A percentile compares a stretch with the other conserved stretches of the same genome.
These are phyloP conservation scores for Phrynocephalus forsythii DNA, from an alignment of 2,797 vertebrate species.

Conservation along the genomic window DNA sequence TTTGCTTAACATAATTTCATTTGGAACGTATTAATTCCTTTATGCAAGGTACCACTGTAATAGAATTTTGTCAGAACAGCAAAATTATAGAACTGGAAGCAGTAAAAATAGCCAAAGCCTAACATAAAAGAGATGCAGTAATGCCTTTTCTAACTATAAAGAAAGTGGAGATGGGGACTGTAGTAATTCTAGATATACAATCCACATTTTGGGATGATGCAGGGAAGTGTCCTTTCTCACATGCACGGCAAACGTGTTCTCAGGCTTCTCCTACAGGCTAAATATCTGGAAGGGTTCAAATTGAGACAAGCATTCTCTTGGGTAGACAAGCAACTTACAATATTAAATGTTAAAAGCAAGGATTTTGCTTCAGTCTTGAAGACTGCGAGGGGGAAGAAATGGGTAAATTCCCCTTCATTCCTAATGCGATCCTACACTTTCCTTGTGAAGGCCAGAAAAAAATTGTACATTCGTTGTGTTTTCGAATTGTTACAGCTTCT, in stretches of 20 bases:
- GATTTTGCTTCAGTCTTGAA: not conserved
- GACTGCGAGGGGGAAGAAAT: not conserved
- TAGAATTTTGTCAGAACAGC: not conserved
- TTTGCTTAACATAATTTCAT: too few relatives aligned
- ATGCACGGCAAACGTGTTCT: not conserved
- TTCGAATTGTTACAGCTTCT: not conserved
- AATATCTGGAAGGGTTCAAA: not conserved
- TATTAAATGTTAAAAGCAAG: not conserved
- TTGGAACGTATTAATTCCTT: too few relatives aligned
- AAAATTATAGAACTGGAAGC: not conserved
- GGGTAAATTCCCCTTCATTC: not conserved
- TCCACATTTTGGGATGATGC: not conserved
- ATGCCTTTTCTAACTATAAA: not conserved
- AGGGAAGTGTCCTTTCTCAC: not conserved
- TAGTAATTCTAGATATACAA: not conserved
- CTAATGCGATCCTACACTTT: too few relatives aligned
- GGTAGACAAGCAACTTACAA: not conserved
- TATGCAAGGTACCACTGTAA: not conserved
- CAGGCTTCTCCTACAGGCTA: not conserved
- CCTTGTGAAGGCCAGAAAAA: not conserved
- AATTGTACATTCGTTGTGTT: not conserved
- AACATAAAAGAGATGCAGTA: not conserved
- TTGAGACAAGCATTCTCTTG: not conserved
- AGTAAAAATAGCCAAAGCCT: not conserved
- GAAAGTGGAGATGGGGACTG: not conserved